phyloP scores from a whole-genome alignment of 2,888 invertebrate genomes.

The Mythimna vitellina region DNA sequence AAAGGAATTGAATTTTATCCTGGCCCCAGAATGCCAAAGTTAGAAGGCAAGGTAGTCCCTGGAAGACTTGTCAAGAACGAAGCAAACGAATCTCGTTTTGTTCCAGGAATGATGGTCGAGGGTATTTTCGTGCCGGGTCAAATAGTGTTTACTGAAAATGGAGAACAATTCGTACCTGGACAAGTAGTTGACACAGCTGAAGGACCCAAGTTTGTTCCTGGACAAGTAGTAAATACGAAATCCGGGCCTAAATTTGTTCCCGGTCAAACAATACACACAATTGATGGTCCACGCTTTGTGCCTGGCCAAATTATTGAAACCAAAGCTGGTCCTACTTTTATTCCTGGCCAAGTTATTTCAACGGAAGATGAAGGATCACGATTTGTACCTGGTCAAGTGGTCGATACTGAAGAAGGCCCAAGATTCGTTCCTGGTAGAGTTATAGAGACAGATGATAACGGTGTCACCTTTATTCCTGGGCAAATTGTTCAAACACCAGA shows the following conservation, averaged over 20 bases:
- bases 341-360: slow-evolving; percentile 94
- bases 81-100: slow-evolving; percentile 91
- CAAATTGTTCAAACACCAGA: slow-evolving; percentile 94
- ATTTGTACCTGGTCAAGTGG: slow-evolving; percentile 93
- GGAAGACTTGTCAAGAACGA: slow-evolving; percentile 92
- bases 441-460: slow-evolving; percentile 93
- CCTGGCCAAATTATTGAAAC: slow-evolving; percentile 95
- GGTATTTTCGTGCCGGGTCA: slow-evolving; percentile 93
- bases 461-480: slow-evolving; percentile 94
- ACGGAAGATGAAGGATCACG: slow-evolving; percentile 91
- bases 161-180: slow-evolving; percentile 93
- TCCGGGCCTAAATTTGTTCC: slow-evolving; percentile 92
- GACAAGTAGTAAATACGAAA: slow-evolving; percentile 93
- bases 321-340: slow-evolving; percentile 94
- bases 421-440: slow-evolving; percentile 94
- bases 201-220: slow-evolving; percentile 94
- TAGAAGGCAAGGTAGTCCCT: slow-evolving; percentile 91
- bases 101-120: slow-evolving; percentile 93
- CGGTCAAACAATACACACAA: slow-evolving; percentile 93
- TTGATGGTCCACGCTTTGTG: slow-evolving; percentile 94
- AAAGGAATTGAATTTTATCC: slow-evolving; percentile 93
- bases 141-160: slow-evolving; percentile 92
- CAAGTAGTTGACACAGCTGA: slow-evolving; percentile 93
- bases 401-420: slow-evolving; percentile 93
- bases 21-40: slow-evolving; percentile 86